These are phyloP conservation scores for Palythoa grandiflora DNA, from an alignment of 92 coral and sea anemone genomes.

Conservation along the genomic window DNA sequence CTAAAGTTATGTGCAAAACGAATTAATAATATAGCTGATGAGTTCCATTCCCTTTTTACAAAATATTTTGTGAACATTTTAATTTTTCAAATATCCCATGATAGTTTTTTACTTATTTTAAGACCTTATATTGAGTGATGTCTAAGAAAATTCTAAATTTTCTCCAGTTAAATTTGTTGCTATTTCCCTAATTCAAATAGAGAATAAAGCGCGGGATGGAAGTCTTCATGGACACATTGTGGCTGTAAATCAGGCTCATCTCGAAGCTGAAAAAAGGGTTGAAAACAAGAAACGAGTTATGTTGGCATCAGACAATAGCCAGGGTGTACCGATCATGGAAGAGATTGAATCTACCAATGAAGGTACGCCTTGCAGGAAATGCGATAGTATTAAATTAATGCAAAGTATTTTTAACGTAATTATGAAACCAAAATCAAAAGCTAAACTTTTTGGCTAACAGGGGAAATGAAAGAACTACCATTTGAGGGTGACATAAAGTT, in stretches of 20 bases:
- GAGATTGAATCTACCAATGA: conserved; percentile 26
- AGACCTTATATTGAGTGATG: no score
- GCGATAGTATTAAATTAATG: neutral
- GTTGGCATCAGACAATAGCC: neutral
- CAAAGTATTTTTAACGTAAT: neutral
- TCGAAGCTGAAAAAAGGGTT: conserved; percentile 23
- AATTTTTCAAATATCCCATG: no score
- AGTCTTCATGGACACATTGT: conserved; percentile 45
- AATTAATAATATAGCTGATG: no score
- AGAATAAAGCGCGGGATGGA: conserved; percentile 24
- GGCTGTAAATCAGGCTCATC: conserved; percentile 45
- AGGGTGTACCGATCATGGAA: conserved; percentile 27
- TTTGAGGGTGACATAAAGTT: conserved; percentile 29
- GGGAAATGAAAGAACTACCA: neutral
- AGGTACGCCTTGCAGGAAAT: neutral
- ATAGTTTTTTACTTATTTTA: no score
- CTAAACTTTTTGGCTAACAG: neutral
- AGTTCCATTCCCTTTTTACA: no score
- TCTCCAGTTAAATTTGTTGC: neutral
- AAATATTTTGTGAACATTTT: no score
- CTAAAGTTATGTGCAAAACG: no score
- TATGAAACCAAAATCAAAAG: no score
- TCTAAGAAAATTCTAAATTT: neutral
- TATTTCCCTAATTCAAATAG: neutral
- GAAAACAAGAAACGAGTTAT: neutral